Conservation (phyloP, 2,113 vertebrate genomes). For the Ia io region DNA sequence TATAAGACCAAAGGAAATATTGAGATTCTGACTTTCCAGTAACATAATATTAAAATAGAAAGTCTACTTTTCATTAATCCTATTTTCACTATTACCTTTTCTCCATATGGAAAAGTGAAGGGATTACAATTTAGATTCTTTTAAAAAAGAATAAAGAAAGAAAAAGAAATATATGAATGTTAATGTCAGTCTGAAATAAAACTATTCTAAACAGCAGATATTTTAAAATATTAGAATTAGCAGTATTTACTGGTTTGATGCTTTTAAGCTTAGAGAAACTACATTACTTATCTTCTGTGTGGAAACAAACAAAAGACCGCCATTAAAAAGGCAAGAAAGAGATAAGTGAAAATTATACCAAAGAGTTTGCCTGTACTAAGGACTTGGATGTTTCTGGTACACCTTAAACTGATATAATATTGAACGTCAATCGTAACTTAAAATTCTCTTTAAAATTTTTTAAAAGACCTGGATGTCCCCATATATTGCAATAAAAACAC, state of each 20-base stretch:
- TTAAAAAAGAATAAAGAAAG: background rate
- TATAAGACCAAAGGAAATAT: background rate
- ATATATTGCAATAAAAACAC: background rate
- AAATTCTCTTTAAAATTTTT: background rate
- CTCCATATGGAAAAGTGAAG: background rate
- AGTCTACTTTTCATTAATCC: background rate
- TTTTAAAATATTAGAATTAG: constrained; percentile 28
- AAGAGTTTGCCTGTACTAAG: background rate
- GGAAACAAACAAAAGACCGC: background rate
- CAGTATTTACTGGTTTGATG: background rate
- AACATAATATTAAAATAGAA: background rate
- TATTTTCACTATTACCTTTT: background rate
- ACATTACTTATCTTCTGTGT: background rate
- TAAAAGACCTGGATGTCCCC: background rate
- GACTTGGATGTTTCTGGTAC: background rate
- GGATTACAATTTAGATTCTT: background rate
- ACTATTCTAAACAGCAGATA: background rate
- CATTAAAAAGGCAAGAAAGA: background rate
- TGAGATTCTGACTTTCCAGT: background rate
- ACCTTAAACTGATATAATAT: background rate
- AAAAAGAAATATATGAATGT: background rate
- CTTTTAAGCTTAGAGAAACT: background rate
- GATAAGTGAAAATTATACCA: background rate
- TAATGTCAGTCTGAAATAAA: background rate
- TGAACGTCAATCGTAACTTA: background rate